These are phyloP conservation scores for Manis pentadactyla DNA, from an alignment of 2,797 vertebrate genomes.

Conservation along the genomic window DNA sequence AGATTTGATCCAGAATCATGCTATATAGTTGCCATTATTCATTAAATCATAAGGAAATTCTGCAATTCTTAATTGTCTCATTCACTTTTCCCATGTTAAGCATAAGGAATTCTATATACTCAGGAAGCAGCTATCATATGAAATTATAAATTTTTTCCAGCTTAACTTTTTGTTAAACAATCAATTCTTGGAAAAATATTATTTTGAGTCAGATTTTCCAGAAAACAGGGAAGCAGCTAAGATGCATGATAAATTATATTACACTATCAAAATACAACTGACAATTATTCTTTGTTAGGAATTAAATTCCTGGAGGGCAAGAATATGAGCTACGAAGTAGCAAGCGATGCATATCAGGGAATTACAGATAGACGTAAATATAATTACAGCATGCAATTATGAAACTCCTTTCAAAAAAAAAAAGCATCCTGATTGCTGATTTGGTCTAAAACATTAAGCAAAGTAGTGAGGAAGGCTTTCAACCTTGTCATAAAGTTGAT, in stretches of 20 bases:
- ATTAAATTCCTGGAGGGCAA: neutral
- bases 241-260: neutral
- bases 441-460: neutral
- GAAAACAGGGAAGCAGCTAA: neutral
- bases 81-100: neutral
- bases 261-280: constrained; percentile 30
- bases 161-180: neutral
- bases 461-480: neutral
- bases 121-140: neutral
- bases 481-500: neutral
- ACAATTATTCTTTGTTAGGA: neutral
- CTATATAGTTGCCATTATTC: neutral
- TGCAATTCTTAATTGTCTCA: neutral
- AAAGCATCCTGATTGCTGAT: neutral
- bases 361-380: neutral
- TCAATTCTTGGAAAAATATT: neutral
- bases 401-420: neutral
- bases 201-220: neutral
- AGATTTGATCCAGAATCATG: neutral
- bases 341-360: neutral
- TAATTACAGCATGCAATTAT: neutral
- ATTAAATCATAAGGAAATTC: neutral
- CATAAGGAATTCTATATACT: neutral
- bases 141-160: neutral
- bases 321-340: neutral